A percentile compares a stretch with the other conserved stretches of the same genome.
Evolutionary conservation across 2,888 invertebrate species (phyloP).

Genomic region (Bruchidius siliquastri): DNA sequence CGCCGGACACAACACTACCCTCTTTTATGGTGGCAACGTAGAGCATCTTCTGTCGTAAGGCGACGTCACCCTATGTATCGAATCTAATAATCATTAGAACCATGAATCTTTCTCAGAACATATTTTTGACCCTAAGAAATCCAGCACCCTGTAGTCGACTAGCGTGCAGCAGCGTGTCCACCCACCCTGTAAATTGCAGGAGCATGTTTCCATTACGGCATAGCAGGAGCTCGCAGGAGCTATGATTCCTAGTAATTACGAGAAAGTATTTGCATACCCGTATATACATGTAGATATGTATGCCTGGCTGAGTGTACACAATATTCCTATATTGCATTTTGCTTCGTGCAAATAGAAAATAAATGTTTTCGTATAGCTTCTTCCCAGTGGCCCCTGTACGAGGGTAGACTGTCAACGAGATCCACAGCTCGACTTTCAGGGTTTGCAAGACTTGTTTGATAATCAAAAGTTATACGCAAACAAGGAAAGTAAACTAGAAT

Average conservation of each 20-base stretch:
- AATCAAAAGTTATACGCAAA: too few relatives aligned
- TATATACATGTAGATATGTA: background rate
- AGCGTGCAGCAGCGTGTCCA: background rate
- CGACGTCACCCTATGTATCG: too few relatives aligned
- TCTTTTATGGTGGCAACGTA: too few relatives aligned
- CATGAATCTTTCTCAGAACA: too few relatives aligned
- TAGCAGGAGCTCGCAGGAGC: background rate
- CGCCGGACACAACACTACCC: too few relatives aligned
- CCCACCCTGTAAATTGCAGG: background rate
- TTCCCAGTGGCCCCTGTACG: background rate
- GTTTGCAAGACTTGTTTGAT: too few relatives aligned
- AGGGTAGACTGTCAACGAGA: too few relatives aligned
- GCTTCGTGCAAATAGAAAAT: background rate
- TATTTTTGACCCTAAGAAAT: background rate
- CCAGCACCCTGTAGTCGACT: background rate
- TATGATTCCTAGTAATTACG: background rate
- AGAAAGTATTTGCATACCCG: background rate
- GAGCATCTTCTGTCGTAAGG: too few relatives aligned
- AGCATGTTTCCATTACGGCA: background rate
- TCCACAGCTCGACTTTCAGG: too few relatives aligned
- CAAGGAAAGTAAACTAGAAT: too few relatives aligned
- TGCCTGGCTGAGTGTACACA: background rate
- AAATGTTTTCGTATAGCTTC: background rate
- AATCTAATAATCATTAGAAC: too few relatives aligned
- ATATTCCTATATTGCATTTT: background rate